Percentiles rank a stretch among this genome's conserved stretches.
Evolutionary conservation across 1,140 invertebrate genomes (phyloP).

Genomic region (Heliconius himera): DNA sequence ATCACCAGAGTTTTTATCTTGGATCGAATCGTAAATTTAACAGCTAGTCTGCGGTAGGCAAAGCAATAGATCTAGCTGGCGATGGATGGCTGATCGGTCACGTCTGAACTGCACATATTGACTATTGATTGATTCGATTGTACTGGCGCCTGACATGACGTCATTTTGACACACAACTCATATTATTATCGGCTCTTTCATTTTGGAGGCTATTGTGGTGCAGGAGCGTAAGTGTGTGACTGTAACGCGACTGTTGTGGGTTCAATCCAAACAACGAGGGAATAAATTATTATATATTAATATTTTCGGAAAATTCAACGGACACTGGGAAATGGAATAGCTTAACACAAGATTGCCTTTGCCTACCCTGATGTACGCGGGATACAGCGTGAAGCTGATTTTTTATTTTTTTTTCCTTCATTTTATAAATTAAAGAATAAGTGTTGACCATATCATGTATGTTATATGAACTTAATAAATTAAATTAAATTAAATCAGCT

Average conservation of each 20-base stretch:
- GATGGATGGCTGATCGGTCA: constrained; percentile 66
- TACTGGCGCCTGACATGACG: constrained; percentile 41
- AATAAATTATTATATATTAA: too few relatives aligned
- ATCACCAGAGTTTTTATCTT: constrained; percentile 41
- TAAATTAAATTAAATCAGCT: too few relatives aligned
- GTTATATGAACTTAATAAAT: too few relatives aligned
- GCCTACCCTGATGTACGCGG: too few relatives aligned
- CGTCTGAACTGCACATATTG: constrained; percentile 48
- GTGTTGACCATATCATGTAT: neutral
- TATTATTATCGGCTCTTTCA: neutral
- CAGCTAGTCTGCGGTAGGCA: constrained; percentile 61
- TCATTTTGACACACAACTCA: constrained; percentile 25
- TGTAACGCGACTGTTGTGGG: too few relatives aligned
- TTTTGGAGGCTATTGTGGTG: neutral
- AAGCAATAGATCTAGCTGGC: constrained; percentile 54
- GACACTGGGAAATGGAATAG: too few relatives aligned
- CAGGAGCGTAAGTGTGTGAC: too few relatives aligned
- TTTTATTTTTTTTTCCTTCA: too few relatives aligned
- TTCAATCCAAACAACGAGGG: too few relatives aligned
- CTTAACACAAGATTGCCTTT: too few relatives aligned
- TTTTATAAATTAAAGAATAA: neutral
- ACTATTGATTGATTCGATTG: constrained; percentile 60
- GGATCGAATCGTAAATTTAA: constrained; percentile 38
- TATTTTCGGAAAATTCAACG: too few relatives aligned
- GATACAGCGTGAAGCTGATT: too few relatives aligned